These are phyloP conservation scores for Drosophila bocqueti DNA, from an alignment of 1,140 invertebrate species.

Conservation along the genomic window DNA sequence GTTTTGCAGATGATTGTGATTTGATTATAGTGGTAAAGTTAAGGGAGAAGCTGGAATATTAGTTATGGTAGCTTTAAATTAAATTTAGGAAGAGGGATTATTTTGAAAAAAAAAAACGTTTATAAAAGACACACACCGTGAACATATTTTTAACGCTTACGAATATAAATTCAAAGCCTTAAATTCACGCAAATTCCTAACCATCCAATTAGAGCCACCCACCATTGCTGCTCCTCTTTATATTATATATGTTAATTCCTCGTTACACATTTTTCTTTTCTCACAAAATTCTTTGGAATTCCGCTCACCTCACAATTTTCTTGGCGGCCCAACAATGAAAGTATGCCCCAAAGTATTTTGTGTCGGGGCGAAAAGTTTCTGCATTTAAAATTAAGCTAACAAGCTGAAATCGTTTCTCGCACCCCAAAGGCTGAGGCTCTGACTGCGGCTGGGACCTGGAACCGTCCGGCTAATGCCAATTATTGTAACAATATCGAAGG, in stretches of 20 bases:
- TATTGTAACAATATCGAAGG: constrained; percentile 51
- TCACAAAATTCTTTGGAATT: constrained; percentile 24
- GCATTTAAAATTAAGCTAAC: constrained; percentile 61
- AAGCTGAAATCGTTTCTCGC: constrained; percentile 55
- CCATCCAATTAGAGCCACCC: constrained; percentile 34
- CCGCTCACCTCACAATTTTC: constrained; percentile 28
- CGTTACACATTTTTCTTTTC: constrained; percentile 31
- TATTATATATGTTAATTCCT: constrained; percentile 39
- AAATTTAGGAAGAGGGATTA: not conserved
- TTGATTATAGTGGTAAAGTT: constrained; percentile 14
- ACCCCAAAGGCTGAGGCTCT: constrained; percentile 3
- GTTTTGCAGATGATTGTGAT: constrained; percentile 34
- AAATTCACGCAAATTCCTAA: constrained; percentile 1
- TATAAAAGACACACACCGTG: not conserved
- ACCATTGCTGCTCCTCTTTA: not conserved
- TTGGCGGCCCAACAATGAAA: constrained; percentile 31
- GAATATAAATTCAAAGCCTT: not conserved
- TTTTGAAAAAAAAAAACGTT: not conserved
- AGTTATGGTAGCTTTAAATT: not conserved
- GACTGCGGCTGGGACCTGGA: not conserved
- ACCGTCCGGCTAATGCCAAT: constrained; percentile 60
- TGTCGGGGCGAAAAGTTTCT: constrained; percentile 45
- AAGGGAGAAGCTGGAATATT: not conserved
- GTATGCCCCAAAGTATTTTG: constrained; percentile 44
- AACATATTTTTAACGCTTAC: not conserved